Evolutionary conservation across 2,888 invertebrate genomes (phyloP).

Genomic region (Mythimna albipuncta): DNA sequence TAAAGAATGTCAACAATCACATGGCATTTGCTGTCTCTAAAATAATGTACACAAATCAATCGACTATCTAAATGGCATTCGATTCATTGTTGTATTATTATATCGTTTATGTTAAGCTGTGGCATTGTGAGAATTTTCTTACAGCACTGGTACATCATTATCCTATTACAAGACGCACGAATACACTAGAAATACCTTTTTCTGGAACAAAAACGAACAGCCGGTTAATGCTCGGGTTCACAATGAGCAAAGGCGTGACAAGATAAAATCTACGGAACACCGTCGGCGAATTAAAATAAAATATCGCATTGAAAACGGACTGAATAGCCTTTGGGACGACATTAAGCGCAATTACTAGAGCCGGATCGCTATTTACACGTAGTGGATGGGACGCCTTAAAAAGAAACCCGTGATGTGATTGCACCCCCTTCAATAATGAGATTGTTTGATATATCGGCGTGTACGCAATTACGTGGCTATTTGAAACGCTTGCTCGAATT

Average conservation of each 20-base stretch:
- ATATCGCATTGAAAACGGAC: conserved; percentile 85
- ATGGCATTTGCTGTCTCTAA: conserved; percentile 33
- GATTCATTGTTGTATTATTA: conserved; percentile 37
- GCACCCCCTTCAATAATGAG: conserved; percentile 74
- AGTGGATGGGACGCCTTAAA: conserved; percentile 72
- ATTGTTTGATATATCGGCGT: conserved; percentile 80
- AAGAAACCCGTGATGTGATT: conserved; percentile 73
- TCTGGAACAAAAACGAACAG: conserved; percentile 78
- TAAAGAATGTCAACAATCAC: conserved; percentile 43
- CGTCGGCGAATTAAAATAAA: conserved; percentile 84
- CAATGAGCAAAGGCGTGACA: conserved; percentile 87
- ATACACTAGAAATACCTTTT: conserved; percentile 76
- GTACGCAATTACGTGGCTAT: conserved; percentile 82
- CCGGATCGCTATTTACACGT: conserved; percentile 78
- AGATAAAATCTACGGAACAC: conserved; percentile 86
- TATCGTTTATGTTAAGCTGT: conserved; percentile 18
- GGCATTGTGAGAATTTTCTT: conserved; percentile 63
- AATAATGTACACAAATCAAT: conserved; percentile 40
- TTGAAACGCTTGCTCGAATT: conserved; percentile 74
- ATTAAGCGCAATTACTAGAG: conserved; percentile 86
- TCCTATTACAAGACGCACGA: conserved; percentile 79
- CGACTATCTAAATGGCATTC: conserved; percentile 39
- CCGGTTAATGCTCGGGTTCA: conserved; percentile 79
- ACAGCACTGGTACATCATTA: conserved; percentile 71
- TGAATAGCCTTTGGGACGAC: conserved; percentile 86